phyloP scores from a whole-genome alignment of 2,113 vertebrate species.

The Saguinus midas region DNA sequence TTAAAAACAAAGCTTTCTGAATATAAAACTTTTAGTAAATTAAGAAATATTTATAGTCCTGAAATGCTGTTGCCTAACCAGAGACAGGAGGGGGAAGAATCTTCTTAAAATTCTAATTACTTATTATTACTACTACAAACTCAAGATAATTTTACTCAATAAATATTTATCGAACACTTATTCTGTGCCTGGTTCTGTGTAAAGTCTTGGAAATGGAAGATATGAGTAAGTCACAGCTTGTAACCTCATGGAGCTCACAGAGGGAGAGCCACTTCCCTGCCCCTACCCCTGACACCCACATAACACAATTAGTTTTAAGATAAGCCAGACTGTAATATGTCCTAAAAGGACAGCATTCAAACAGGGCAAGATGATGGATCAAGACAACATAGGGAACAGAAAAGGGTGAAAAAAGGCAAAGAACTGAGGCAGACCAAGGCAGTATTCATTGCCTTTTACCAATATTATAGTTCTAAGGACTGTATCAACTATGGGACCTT shows the following conservation, averaged over 20 bases:
- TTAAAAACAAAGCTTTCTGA: not conserved
- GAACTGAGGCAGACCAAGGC: not conserved
- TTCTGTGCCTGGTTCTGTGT: not conserved
- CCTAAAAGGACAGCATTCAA: not conserved
- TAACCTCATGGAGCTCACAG: not conserved
- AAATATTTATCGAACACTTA: conserved; percentile 3
- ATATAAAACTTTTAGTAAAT: not conserved
- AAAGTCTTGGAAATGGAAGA: not conserved
- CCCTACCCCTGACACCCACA: not conserved
- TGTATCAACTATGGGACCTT: not conserved
- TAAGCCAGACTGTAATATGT: not conserved
- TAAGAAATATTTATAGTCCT: not conserved
- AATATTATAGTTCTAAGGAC: not conserved
- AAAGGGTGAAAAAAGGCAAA: not conserved
- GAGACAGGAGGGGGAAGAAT: not conserved
- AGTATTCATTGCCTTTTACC: not conserved
- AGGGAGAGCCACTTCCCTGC: not conserved
- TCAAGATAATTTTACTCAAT: not conserved
- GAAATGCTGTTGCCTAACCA: not conserved
- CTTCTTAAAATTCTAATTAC: not conserved
- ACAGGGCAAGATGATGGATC: not conserved
- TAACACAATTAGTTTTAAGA: not conserved
- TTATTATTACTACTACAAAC: not conserved
- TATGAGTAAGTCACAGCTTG: not conserved
- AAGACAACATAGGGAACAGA: not conserved